Conservation (phyloP, 2,888 invertebrate genomes). For the Podotricha telesiphe region DNA sequence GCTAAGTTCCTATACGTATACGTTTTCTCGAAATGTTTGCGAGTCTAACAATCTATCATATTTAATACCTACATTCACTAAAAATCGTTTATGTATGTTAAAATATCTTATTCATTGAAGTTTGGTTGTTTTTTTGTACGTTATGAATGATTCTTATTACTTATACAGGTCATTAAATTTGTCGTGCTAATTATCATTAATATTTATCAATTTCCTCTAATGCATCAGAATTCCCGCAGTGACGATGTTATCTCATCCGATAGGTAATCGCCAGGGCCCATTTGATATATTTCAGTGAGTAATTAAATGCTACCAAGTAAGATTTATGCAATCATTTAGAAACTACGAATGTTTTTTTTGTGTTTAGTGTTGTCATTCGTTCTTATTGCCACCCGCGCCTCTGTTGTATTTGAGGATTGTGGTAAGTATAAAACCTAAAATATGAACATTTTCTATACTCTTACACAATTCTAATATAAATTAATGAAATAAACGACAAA, state of each 20-base stretch:
- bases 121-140: not conserved
- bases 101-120: too few relatives aligned
- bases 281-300: slow-evolving; percentile 42
- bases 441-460: not conserved
- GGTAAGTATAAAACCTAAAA: slow-evolving; percentile 56
- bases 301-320: slow-evolving; percentile 36
- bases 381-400: slow-evolving; percentile 50
- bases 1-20: too few relatives aligned
- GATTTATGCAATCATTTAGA: slow-evolving; percentile 42
- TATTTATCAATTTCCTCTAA: slow-evolving; percentile 34
- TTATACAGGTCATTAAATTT: slow-evolving; percentile 18
- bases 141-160: not conserved
- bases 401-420: slow-evolving; percentile 69
- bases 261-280: slow-evolving; percentile 51
- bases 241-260: slow-evolving; percentile 61
- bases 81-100: too few relatives aligned
- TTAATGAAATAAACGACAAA: too few relatives aligned
- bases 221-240: slow-evolving; percentile 50
- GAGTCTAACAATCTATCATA: too few relatives aligned
- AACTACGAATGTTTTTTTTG: slow-evolving; percentile 54
- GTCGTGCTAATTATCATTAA: slow-evolving; percentile 28
- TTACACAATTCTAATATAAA: not conserved
- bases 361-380: slow-evolving; percentile 50
- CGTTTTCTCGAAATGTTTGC: too few relatives aligned
- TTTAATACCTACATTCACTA: too few relatives aligned